Evolutionary conservation across 2,888 invertebrate species (phyloP), one percentile per base, ranked within the genome.

Genomic region (Griposia aprilina): DNA sequence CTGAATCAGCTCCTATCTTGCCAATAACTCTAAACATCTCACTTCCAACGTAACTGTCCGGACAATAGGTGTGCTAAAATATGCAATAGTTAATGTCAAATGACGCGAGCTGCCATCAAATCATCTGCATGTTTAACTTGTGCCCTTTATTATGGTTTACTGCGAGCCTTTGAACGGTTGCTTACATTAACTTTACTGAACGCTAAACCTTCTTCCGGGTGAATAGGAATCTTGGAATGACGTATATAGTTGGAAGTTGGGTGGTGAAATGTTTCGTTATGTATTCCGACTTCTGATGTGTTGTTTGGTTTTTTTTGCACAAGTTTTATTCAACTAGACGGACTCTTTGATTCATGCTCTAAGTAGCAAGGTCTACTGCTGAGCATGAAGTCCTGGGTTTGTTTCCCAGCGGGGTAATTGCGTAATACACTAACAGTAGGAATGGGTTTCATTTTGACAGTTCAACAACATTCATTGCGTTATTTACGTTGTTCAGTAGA

Each of bases 121-220:
- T 78, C 81, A 80, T 84, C 85, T 84, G 77, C 80, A 84, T 82
- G 77, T 82, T 87, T 88, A 87, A 87, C 89, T 82, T 87, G 66
- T 75, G 78, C 74, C 87, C 75, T 87, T 88, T 81, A 87, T 81
- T 80, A 81, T 70, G 52, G 76, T 81, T 87, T 75, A 88, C 84
- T 88, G 81, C 78, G 7, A 36, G 63, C 17, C 76, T 80, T 84
- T 87, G 87, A 68, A 79, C 75, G 63, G 60, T 60, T 84, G 84
- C 84, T 79, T 87, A 84, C 55, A 84, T 87, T 84, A 86, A 78
- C 55, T 83, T 84, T 76, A 76, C 26, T 50, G 66, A 30, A 67
- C 63, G 74, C 65, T 36, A 70, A 60, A 78, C 79, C 45, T 63
- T 83, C 87, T 84, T 84, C 84, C 84, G 73, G 87, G 87, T 76